phyloP scores from a whole-genome alignment of 1,140 invertebrate genomes.

The Euura saliciscinereae region DNA sequence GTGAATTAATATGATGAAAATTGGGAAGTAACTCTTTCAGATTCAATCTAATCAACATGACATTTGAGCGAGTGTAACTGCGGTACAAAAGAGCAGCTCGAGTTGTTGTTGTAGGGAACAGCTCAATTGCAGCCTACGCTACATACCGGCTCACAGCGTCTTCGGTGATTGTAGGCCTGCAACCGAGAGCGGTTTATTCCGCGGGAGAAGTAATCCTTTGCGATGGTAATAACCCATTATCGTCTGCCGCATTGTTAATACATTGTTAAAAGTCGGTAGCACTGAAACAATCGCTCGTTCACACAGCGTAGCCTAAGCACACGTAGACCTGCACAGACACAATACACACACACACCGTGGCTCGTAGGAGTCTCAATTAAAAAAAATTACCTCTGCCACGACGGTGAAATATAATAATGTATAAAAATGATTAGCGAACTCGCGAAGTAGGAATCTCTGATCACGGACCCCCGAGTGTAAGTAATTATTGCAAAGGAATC shows the following conservation, averaged over 20 bases:
- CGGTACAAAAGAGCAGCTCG: too few species aligned
- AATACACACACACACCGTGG: too few species aligned
- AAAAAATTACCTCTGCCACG: neutral
- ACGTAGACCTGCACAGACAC: too few species aligned
- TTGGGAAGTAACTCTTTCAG: too few species aligned
- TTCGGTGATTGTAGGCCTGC: too few species aligned
- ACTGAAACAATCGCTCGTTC: conserved; percentile 1
- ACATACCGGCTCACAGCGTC: too few species aligned
- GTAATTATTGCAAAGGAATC: neutral
- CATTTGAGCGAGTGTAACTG: too few species aligned
- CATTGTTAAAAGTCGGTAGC: neutral
- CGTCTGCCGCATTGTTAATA: neutral
- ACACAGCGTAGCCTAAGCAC: neutral
- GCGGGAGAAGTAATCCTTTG: neutral
- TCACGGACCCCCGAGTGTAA: neutral
- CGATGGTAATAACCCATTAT: neutral
- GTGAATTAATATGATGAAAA: too few species aligned
- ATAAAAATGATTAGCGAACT: neutral
- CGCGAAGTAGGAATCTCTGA: neutral
- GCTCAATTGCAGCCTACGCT: too few species aligned
- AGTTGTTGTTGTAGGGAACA: too few species aligned
- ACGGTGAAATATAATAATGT: neutral
- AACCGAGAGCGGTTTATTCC: too few species aligned
- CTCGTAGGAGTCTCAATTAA: neutral
- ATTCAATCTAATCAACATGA: too few species aligned